Evolutionary conservation across 1,140 invertebrate genomes (phyloP), one percentile per base, ranked within the genome.

Genomic region (Macrobrachium rosenbergii): DNA sequence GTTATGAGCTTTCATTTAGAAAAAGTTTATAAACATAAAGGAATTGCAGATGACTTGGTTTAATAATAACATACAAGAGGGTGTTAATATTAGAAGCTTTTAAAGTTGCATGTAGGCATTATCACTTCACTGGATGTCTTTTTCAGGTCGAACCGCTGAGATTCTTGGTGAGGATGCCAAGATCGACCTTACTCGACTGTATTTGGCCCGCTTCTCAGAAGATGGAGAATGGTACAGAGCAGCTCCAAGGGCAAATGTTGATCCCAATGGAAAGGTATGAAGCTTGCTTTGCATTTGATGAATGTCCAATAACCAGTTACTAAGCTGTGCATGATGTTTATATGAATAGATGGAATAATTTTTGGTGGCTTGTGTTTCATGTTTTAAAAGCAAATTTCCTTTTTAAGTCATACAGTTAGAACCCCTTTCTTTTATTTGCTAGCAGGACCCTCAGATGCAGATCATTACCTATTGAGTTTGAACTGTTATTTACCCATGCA

Each of bases 171-270:
- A 83, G 21, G 64, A 64, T 52, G 59, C 37, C 10, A 21, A 72
- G n/a, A 84, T 88, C 45, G 87, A 88, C 77, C 64, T 84, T 2
- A 80, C 76, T 21, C 76, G 14, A 81, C 90, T 93, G 0, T 94
- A 93, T 83, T 89, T 93, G 90, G 90, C 2, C 91, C 92, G 58
- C 88, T 90, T 90, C 67, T 88, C 90, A 14, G 81, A 91, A 21
- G 91, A 91, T 69, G 89, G 82, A 0, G 89, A 90, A 21, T 93
- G 92, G 92, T 90, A 91, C 16, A 88, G 91, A 28, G 91, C 89
- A 2, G 80, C 84, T 1, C 85, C 90, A 1, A 85, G 88, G 14
- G 73, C 79, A n/a, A 67, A 23, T 23, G 28, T 69, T 6, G 82
- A 88, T 23, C 64, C 62, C 19, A 64, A 88, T 64, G 82, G 87